Conservation (phyloP, 2,113 vertebrate species). For the Nyctereutes procyonoides region DNA sequence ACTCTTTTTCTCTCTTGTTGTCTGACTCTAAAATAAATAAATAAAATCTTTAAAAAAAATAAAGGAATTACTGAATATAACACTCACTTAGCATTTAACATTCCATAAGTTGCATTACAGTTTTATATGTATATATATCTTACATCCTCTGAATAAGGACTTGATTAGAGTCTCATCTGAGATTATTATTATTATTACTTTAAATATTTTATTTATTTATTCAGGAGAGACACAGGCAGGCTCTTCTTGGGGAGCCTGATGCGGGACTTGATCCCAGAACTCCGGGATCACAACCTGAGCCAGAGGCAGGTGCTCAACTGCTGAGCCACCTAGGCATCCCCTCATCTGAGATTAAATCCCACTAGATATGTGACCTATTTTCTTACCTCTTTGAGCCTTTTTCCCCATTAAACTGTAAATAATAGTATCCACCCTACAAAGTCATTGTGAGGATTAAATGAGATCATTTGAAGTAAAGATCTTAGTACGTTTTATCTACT, state of each 20-base stretch:
- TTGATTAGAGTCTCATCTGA: neutral
- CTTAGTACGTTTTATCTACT: neutral
- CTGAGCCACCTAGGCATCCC: no score
- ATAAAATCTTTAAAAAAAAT: neutral
- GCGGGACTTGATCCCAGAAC: no score
- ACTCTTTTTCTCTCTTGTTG: neutral
- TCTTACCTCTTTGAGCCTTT: neutral
- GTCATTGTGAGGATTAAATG: neutral
- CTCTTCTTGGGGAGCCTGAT: no score
- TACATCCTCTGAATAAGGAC: neutral
- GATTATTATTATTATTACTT: neutral
- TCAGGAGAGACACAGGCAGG: no score
- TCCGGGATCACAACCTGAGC: no score
- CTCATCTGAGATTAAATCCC: neutral
- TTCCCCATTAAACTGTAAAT: neutral
- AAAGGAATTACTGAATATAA: neutral
- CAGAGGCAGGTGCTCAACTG: no score
- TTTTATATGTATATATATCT: neutral
- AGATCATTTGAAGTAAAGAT: slow-evolving; percentile 5
- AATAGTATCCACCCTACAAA: neutral
- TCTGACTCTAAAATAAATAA: neutral
- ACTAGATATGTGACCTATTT: neutral
- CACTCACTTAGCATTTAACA: neutral
- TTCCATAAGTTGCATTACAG: neutral
- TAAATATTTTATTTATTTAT: no score